Conservation (phyloP, 64 coral and sea anemone genomes). For the Porites australiensis region DNA sequence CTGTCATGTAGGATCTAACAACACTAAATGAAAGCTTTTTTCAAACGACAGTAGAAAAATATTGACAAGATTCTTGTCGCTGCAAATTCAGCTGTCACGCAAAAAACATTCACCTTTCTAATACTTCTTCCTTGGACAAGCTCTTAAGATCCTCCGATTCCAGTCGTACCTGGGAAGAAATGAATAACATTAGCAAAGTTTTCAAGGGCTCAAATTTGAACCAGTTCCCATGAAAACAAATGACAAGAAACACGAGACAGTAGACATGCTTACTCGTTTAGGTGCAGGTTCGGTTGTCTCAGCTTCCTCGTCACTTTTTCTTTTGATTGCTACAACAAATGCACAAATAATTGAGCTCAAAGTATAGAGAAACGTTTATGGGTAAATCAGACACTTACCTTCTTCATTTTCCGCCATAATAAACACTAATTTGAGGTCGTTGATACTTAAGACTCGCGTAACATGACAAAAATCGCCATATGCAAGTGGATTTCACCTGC, state of each 20-base stretch:
- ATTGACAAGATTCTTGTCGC: neutral
- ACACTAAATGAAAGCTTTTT: neutral
- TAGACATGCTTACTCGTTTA: constrained; percentile 74
- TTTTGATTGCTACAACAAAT: constrained; percentile 68
- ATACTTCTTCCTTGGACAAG: constrained; percentile 26
- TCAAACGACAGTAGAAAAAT: neutral
- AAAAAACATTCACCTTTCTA: constrained; percentile 18
- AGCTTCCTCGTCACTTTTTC: constrained; percentile 36
- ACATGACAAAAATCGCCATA: constrained; percentile 42
- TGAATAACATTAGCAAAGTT: neutral
- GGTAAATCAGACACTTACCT: constrained; percentile 58
- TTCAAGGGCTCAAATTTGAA: neutral
- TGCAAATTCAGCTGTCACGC: constrained; percentile 2
- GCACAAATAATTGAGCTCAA: constrained; percentile 7
- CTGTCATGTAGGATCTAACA: neutral
- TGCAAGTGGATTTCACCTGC: constrained; percentile 16
- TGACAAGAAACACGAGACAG: neutral
- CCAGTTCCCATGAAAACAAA: neutral
- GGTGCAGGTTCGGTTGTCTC: constrained; percentile 59
- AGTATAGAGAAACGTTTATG: neutral
- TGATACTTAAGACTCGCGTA: neutral
- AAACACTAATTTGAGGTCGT: neutral
- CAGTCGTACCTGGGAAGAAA: constrained; percentile 30
- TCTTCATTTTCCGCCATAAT: constrained; percentile 90
- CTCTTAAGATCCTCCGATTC: constrained; percentile 54